Base-by-base conservation (phyloP, 2,797 vertebrate genomes). In the Oreortyx pictus region DNA sequence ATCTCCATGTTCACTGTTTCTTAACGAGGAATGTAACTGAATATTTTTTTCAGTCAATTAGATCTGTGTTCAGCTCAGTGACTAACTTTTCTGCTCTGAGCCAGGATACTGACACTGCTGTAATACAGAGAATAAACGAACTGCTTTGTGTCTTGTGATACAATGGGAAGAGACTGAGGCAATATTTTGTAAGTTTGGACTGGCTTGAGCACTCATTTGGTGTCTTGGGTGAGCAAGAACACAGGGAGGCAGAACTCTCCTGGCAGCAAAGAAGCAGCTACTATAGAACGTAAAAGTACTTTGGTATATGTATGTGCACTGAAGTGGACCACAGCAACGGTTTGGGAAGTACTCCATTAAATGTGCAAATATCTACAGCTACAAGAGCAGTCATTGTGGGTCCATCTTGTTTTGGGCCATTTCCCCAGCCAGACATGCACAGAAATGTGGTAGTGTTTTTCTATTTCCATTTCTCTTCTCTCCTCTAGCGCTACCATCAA, bases 281-380 rank as follows among this genome's bases (percentile, higher is more conserved):
- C 2, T 0, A 71, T 7, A 86, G 15, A 73, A 84, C 11, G 7
- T 33, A 49, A 59, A 81, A 85, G 3, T 5, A 80, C 22, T 2
- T 2, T 39, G 9, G 47, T 31, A 7, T 0, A 3, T 7, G 56
- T 4, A 25, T 80, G 39, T 37, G 13, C 18, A 22, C 46, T 56
- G 35, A 74, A 68, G 14, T 72, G 33, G 5, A 54, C 12, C 4
- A 20, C 31, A 35, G 19, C 49, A 35, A 43, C 18, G 12, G 5
- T 49, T 64, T 57, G 33, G n/a, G 20, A 86, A 76, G 8, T 17
- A 11, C 47, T 20, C 39, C 13, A 47, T 39, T 29, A 94, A 85
- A 57, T 0, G 4, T 37, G 5, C 0, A 37, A 17, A 71, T 46
- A 61, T 77, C 18, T 67, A 10, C 16, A n/a, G 1, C 12, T 57